Evolutionary conservation across 2,888 invertebrate species (phyloP).

Genomic region (Osmoderma eremita): DNA sequence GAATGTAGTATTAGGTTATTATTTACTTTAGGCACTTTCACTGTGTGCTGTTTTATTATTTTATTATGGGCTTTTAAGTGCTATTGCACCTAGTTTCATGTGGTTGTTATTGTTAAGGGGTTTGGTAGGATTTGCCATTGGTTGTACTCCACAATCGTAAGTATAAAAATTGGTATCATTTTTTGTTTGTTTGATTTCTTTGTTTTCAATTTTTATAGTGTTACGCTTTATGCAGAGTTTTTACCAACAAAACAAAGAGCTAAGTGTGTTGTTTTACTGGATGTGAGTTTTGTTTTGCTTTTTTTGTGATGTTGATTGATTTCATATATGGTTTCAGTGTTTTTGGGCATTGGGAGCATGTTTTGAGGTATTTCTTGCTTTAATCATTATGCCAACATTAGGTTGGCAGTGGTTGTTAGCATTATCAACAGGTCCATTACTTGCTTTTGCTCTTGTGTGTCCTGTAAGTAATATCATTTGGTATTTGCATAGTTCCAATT

Average conservation of each 20-base stretch:
- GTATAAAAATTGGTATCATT: slow-evolving; percentile 60
- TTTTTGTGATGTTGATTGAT: slow-evolving; percentile 39
- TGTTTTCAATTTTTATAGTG: slow-evolving; percentile 69
- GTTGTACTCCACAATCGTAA: slow-evolving; percentile 97
- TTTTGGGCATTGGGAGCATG: slow-evolving; percentile 97
- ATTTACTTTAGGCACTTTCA: slow-evolving; percentile 78
- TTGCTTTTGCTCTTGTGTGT: slow-evolving; percentile 83
- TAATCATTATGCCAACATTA: slow-evolving; percentile 89
- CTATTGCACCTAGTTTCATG: slow-evolving; percentile 89
- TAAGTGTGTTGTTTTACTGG: slow-evolving; percentile 93
- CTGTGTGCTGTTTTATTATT: slow-evolving; percentile 90
- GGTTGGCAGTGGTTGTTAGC: slow-evolving; percentile 93
- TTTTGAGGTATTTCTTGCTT: slow-evolving; percentile 89
- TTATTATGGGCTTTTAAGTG: slow-evolving; percentile 90
- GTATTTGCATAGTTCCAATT: not conserved
- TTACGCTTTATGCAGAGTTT: slow-evolving; percentile 96
- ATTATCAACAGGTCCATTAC: slow-evolving; percentile 89
- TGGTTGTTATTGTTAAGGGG: slow-evolving; percentile 92
- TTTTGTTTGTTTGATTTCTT: slow-evolving; percentile 43
- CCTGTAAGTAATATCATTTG: slow-evolving; percentile 70
- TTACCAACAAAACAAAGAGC: slow-evolving; percentile 92
- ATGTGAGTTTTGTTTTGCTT: slow-evolving; percentile 72
- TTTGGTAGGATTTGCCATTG: slow-evolving; percentile 94
- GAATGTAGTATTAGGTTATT: slow-evolving; percentile 3
- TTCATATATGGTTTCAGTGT: slow-evolving; percentile 68